Evolutionary conservation across 2,113 vertebrate genomes (phyloP).

Genomic region (Phocoena sinus): DNA sequence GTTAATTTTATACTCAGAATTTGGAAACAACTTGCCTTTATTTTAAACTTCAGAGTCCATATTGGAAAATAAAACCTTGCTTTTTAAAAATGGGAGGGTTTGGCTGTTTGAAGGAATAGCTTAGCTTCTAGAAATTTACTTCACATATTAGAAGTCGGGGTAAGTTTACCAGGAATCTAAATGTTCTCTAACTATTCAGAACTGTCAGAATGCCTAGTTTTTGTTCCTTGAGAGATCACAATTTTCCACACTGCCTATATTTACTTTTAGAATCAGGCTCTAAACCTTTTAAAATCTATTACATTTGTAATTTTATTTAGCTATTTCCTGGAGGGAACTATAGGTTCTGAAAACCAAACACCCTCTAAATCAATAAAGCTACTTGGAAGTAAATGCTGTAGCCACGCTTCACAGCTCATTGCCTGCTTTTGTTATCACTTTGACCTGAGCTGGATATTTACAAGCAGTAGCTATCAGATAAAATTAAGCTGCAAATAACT

Average conservation of each 20-base stretch:
- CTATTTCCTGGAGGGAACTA: slow-evolving; percentile 51
- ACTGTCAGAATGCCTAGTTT: neutral
- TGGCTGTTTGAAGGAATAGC: neutral
- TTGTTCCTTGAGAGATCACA: slow-evolving; percentile 16
- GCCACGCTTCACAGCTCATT: neutral
- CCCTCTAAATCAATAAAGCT: neutral
- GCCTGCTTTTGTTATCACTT: neutral
- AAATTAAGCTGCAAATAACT: neutral
- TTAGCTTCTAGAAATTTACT: slow-evolving; percentile 13
- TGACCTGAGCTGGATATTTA: neutral
- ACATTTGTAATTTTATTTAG: slow-evolving; percentile 50
- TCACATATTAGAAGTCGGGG: neutral
- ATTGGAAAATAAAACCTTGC: slow-evolving; percentile 2
- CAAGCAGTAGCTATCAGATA: neutral
- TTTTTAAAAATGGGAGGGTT: neutral
- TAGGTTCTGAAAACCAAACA: slow-evolving; percentile 15
- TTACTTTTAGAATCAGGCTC: slow-evolving; percentile 38
- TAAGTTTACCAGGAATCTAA: neutral
- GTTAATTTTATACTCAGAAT: neutral
- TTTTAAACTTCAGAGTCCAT: slow-evolving; percentile 19
- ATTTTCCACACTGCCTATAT: slow-evolving; percentile 16
- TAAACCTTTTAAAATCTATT: slow-evolving; percentile 27
- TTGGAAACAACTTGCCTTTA: neutral
- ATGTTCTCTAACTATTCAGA: neutral
- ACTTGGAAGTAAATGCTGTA: neutral